phyloP scores from a whole-genome alignment of 2,888 invertebrate species.

The Hyposoter didymator region DNA sequence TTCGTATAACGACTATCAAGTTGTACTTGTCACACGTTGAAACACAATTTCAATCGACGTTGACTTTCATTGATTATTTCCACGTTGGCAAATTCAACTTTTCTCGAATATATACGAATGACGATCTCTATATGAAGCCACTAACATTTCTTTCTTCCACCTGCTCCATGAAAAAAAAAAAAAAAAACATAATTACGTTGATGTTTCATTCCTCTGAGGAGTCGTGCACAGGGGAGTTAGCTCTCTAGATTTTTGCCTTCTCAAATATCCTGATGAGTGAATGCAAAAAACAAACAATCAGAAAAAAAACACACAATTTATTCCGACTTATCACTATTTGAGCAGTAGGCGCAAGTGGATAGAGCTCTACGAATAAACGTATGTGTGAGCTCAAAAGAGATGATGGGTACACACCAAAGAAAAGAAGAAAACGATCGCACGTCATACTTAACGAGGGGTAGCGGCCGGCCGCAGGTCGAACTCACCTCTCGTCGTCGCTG shows the following conservation, averaged over 20 bases:
- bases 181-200: not conserved
- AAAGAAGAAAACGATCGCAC: conserved; percentile 82
- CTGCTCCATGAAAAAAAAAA: not conserved
- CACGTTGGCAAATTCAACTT: not conserved
- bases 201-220: not conserved
- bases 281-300: not conserved
- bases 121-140: not conserved
- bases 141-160: not conserved
- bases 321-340: conserved; percentile 1
- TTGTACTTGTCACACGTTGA: not conserved
- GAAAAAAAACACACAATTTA: not conserved
- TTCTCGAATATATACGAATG: not conserved
- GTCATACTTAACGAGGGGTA: conserved; percentile 83
- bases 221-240: not conserved
- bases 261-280: not conserved
- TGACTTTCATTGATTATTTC: not conserved
- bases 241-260: not conserved
- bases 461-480: conserved; percentile 64
- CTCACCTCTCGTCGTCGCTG: conserved; percentile 59
- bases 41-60: not conserved
- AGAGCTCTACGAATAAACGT: not conserved
- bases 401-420: conserved; percentile 66
- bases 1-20: not conserved
- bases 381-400: conserved; percentile 46
- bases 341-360: not conserved